phyloP scores from a whole-genome alignment of 2,113 vertebrate species.

The Dasyurus viverrinus region DNA sequence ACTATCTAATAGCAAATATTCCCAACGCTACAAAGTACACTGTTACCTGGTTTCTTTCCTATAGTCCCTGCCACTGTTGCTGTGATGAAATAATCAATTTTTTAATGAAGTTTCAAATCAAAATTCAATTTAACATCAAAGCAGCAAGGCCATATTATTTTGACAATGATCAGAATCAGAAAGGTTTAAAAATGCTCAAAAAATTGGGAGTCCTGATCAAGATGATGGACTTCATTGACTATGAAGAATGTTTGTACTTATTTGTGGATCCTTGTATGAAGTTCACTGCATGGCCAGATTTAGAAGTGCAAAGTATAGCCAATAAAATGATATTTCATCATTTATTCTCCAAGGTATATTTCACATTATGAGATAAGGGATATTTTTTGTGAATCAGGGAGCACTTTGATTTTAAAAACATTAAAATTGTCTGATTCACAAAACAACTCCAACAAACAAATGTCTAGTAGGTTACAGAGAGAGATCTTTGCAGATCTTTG shows the following conservation, averaged over 20 bases:
- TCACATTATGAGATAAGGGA: slow-evolving; percentile 46
- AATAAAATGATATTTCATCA: slow-evolving; percentile 5
- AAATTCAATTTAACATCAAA: slow-evolving; percentile 51
- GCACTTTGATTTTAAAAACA: neutral
- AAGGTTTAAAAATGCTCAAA: slow-evolving; percentile 2
- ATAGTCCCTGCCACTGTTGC: slow-evolving; percentile 39
- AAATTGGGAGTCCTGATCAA: slow-evolving; percentile 33
- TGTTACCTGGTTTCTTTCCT: slow-evolving; percentile 53
- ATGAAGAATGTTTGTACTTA: slow-evolving; percentile 27
- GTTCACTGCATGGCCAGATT: neutral
- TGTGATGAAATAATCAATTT: slow-evolving; percentile 47
- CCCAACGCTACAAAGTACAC: slow-evolving; percentile 56
- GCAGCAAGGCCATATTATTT: slow-evolving; percentile 33
- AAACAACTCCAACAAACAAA: neutral
- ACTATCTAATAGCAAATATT: slow-evolving; percentile 39
- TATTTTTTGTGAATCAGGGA: neutral
- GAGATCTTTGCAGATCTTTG: neutral
- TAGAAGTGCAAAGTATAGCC: neutral
- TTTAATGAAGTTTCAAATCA: slow-evolving; percentile 40
- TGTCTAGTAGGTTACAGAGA: neutral
- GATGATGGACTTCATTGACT: slow-evolving; percentile 23
- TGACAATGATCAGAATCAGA: slow-evolving; percentile 25
- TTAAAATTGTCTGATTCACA: neutral
- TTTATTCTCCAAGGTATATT: neutral
- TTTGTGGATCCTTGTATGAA: slow-evolving; percentile 8